phyloP scores from a whole-genome alignment of 2,888 invertebrate species.

The Ceramica pisi region DNA sequence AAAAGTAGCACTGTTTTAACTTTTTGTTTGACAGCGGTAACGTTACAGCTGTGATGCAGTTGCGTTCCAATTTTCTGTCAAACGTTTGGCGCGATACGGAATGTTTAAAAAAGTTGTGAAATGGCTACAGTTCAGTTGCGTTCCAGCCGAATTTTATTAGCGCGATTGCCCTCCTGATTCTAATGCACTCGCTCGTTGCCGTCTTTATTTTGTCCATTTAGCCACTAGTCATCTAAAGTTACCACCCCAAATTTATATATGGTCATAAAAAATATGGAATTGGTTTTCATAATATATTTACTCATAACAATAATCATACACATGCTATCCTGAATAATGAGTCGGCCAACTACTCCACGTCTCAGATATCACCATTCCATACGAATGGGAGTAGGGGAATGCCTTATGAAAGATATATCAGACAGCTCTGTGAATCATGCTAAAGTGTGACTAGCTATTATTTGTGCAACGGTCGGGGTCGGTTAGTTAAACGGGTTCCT shows the following conservation, averaged over 20 bases:
- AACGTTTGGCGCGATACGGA: too few species aligned
- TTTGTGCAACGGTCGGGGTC: slow-evolving; percentile 42
- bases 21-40: too few species aligned
- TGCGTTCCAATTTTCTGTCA: too few species aligned
- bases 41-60: too few species aligned
- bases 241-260: not conserved
- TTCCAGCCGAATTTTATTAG: too few species aligned
- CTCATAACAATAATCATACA: slow-evolving; percentile 20
- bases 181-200: not conserved
- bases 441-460: slow-evolving; percentile 40
- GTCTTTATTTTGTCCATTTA: not conserved
- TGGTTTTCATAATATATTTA: too few species aligned
- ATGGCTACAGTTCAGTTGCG: too few species aligned
- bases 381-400: slow-evolving; percentile 21
- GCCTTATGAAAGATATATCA: slow-evolving; percentile 31
- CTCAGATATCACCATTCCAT: slow-evolving; percentile 19
- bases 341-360: slow-evolving; percentile 8
- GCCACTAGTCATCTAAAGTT: not conserved
- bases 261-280: slow-evolving; percentile 8
- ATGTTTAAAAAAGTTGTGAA: too few species aligned
- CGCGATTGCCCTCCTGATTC: too few species aligned
- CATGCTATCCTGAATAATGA: slow-evolving; percentile 16
- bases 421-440: slow-evolving; percentile 43
- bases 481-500: slow-evolving; percentile 43
- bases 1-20: too few species aligned